A percentile compares a stretch with the other conserved stretches of the same genome.
phyloP scores from a whole-genome alignment of 2,797 vertebrate species.

The Gila robusta region DNA sequence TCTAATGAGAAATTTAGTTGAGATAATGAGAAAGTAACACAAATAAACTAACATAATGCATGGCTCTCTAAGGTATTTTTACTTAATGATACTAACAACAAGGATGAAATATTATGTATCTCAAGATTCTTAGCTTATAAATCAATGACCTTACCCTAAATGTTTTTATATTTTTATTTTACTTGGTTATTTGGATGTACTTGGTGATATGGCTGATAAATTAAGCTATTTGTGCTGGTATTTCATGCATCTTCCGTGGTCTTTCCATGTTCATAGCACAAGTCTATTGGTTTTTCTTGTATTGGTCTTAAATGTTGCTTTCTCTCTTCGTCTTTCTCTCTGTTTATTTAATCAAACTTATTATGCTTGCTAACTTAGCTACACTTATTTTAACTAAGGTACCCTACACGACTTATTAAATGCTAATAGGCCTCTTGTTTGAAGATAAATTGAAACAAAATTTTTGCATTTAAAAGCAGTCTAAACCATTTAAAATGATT shows the following conservation, averaged over 20 bases:
- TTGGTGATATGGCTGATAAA: slow-evolving; percentile 53
- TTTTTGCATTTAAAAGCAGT: background rate
- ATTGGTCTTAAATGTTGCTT: background rate
- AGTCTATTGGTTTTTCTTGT: background rate
- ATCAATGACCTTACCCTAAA: slow-evolving; percentile 34
- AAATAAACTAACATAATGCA: background rate
- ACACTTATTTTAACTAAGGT: background rate
- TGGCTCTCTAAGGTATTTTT: background rate
- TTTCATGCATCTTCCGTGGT: slow-evolving; percentile 17
- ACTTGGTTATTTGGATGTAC: slow-evolving; percentile 60
- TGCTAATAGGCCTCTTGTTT: background rate
- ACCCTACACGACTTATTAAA: background rate
- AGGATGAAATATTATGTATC: background rate
- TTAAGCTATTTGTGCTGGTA: background rate
- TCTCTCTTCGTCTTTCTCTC: background rate
- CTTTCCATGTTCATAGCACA: slow-evolving; percentile 30
- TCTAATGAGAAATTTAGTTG: background rate
- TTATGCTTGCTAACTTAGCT: background rate
- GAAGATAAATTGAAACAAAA: background rate
- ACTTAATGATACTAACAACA: background rate
- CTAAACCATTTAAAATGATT: background rate
- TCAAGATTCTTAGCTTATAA: slow-evolving; percentile 17
- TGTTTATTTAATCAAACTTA: background rate
- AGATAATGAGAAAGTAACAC: slow-evolving; percentile 1
- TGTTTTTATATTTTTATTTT: slow-evolving; percentile 40